Conservation (phyloP, 2,888 invertebrate species). For the Spisula subtruncata region DNA sequence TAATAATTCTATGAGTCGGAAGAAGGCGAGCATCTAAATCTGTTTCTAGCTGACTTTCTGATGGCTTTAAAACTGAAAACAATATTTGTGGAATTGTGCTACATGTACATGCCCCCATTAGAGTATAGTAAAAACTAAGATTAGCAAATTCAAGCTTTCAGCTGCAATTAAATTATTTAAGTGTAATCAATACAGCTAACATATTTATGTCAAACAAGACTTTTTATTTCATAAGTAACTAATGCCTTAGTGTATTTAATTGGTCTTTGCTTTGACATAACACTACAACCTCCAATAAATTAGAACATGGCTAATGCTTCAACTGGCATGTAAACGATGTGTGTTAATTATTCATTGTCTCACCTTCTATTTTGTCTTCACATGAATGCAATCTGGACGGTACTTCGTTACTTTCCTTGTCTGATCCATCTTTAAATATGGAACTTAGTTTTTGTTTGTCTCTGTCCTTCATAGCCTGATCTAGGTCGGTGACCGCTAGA, state of each 20-base stretch:
- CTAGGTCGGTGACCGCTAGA: conserved; percentile 78
- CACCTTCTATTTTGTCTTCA: conserved; percentile 53
- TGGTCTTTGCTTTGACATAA: too few species aligned
- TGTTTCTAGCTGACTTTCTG: conserved; percentile 73
- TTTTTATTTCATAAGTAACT: too few species aligned
- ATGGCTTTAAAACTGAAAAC: conserved; percentile 11
- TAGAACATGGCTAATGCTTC: neutral
- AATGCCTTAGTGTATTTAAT: too few species aligned
- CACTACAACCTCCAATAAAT: neutral
- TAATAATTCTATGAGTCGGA: conserved; percentile 34
- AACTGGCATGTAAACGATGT: neutral
- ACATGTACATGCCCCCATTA: too few species aligned
- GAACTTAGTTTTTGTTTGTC: conserved; percentile 75
- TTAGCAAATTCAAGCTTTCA: neutral
- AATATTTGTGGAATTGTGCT: too few species aligned
- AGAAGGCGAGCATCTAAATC: conserved; percentile 75
- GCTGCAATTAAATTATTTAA: too few species aligned
- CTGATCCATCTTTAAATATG: conserved; percentile 61
- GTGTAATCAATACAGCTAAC: too few species aligned
- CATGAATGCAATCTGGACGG: neutral
- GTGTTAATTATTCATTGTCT: neutral
- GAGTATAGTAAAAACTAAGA: neutral
- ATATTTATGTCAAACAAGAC: too few species aligned
- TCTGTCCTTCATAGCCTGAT: conserved; percentile 78
- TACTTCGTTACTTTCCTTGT: neutral